Conservation (phyloP, 2,888 invertebrate genomes). For the Ethmia dodecea region DNA sequence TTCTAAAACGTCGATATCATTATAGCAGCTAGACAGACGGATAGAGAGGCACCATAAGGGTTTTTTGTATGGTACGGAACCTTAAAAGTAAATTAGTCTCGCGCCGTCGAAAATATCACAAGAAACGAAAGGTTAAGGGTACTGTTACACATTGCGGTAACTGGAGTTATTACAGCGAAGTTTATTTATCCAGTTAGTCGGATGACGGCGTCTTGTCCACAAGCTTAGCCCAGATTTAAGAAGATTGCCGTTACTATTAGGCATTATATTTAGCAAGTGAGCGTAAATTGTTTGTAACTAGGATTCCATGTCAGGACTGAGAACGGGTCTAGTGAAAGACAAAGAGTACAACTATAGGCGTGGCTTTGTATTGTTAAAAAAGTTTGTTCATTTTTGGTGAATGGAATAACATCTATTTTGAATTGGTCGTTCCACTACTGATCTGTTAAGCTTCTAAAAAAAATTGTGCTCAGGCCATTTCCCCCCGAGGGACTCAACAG, state of each 20-base stretch:
- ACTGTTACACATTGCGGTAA: conserved; percentile 37
- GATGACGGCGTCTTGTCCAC: background rate
- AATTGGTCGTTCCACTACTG: no score
- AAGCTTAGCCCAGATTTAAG: background rate
- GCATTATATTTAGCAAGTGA: background rate
- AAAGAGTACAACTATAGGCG: no score
- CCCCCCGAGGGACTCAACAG: no score
- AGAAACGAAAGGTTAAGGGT: conserved; percentile 27
- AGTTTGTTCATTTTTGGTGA: no score
- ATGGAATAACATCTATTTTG: no score
- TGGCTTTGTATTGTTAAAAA: no score
- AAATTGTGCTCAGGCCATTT: no score
- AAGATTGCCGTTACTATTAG: background rate
- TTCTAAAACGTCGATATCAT: no score
- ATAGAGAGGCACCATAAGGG: background rate
- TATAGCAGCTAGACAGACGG: no score
- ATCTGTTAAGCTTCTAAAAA: no score
- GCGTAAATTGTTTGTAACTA: background rate
- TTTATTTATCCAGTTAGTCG: background rate
- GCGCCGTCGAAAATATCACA: conserved; percentile 23
- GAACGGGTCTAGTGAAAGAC: background rate
- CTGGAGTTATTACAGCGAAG: conserved; percentile 12
- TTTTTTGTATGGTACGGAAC: background rate
- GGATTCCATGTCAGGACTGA: background rate
- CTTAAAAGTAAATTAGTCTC: conserved; percentile 15